These are phyloP conservation scores for Silvanus unidentatus DNA, from an alignment of 2,888 invertebrate species.

Conservation along the genomic window DNA sequence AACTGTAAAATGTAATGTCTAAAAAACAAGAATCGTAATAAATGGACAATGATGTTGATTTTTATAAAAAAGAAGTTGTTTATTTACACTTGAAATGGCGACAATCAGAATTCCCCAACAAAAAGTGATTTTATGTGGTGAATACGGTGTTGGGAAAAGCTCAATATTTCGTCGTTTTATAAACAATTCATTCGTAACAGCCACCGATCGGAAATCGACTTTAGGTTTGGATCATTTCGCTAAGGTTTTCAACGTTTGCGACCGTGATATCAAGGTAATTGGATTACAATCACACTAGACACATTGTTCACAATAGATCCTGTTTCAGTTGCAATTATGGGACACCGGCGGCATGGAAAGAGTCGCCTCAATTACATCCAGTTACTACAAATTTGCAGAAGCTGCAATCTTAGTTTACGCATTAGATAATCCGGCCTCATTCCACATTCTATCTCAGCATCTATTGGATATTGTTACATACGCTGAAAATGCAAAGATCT, in stretches of 20 bases:
- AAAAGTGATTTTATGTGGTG: constrained; percentile 91
- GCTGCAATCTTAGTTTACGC: constrained; percentile 90
- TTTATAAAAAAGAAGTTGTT: no score
- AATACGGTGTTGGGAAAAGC: constrained; percentile 94
- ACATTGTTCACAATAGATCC: not conserved
- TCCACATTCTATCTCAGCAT: constrained; percentile 88
- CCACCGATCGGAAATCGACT: constrained; percentile 78
- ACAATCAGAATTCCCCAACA: constrained; percentile 76
- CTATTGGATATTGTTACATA: constrained; percentile 88
- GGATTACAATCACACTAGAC: no score
- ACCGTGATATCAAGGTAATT: constrained; percentile 71
- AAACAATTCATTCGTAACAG: constrained; percentile 80
- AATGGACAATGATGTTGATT: no score
- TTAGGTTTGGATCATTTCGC: constrained; percentile 88
- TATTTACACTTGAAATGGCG: constrained; percentile 55
- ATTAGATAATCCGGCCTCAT: constrained; percentile 84
- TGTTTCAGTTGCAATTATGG: constrained; percentile 81
- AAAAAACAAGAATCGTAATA: no score
- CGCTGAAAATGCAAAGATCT: constrained; percentile 92
- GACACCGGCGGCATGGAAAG: constrained; percentile 97
- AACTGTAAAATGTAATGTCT: no score
- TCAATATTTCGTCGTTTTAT: constrained; percentile 88
- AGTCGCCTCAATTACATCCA: constrained; percentile 90
- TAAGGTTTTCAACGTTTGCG: constrained; percentile 68
- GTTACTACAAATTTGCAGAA: constrained; percentile 93